Conservation (phyloP, 2,888 invertebrate genomes). For the Volucella bombylans region DNA sequence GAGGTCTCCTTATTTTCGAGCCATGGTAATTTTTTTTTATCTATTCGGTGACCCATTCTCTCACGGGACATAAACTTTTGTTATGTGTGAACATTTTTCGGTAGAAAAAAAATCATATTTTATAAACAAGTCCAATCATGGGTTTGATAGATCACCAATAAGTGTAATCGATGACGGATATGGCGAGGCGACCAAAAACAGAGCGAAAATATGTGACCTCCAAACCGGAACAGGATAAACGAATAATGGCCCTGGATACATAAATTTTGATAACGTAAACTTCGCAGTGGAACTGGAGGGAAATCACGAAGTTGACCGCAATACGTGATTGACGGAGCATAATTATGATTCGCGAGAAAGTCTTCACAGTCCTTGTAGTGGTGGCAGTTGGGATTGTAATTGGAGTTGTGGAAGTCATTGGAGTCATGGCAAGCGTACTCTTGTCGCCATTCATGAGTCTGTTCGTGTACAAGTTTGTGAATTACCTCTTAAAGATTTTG, state of each 20-base stretch:
- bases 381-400: no score
- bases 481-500: no score
- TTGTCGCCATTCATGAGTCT: no score
- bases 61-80: conserved; percentile 33
- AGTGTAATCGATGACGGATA: conserved; percentile 56
- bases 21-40: not conserved
- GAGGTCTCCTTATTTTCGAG: conserved; percentile 1
- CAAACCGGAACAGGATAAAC: conserved; percentile 29
- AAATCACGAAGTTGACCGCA: conserved; percentile 62
- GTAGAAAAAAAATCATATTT: not conserved
- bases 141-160: conserved; percentile 49
- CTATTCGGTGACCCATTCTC: not conserved
- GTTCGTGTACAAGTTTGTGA: no score
- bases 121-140: conserved; percentile 21
- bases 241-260: conserved; percentile 36
- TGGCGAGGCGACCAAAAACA: conserved; percentile 3
- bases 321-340: conserved; percentile 66
- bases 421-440: no score
- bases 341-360: conserved; percentile 43
- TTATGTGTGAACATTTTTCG: not conserved
- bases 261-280: conserved; percentile 33
- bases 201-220: conserved; percentile 28
- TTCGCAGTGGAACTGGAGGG: not conserved
- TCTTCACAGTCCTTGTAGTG: no score
- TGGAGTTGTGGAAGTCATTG: no score